Percentiles rank a stretch among this genome's conserved stretches.
phyloP scores from a whole-genome alignment of 1,140 invertebrate genomes.

The Phortica variegata region DNA sequence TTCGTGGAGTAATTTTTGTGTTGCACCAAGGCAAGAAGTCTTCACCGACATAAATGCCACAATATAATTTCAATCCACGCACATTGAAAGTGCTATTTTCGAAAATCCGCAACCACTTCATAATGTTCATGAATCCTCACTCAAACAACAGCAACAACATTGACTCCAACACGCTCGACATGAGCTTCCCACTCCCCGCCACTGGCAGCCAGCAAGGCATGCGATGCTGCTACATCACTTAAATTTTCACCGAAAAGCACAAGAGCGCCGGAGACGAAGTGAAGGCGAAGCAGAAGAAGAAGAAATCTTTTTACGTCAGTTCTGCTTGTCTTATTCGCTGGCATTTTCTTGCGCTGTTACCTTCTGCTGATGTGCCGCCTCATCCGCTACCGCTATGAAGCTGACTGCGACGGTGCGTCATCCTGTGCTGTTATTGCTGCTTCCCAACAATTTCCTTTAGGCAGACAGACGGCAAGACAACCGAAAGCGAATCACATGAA shows the following conservation, averaged over 20 bases:
- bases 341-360: conserved; percentile 55
- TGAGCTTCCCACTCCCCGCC: not conserved
- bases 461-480: conserved; percentile 25
- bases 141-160: not conserved
- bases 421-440: conserved; percentile 8
- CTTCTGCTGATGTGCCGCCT: conserved; percentile 19
- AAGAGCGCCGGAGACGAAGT: conserved; percentile 7
- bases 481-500: conserved; percentile 32
- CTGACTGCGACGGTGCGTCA: conserved; percentile 5
- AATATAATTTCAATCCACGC: too few species aligned
- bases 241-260: not conserved
- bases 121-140: conserved; percentile 12
- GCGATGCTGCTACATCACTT: too few species aligned
- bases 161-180: not conserved
- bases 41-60: too few species aligned
- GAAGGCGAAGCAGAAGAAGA: conserved; percentile 22
- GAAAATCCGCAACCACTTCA: conserved; percentile 29
- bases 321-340: conserved; percentile 54
- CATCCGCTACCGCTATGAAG: not conserved
- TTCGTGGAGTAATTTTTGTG: too few species aligned
- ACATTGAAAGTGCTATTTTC: too few species aligned
- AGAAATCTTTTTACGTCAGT: conserved; percentile 52
- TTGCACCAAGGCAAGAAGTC: too few species aligned
- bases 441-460: conserved; percentile 35
- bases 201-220: not conserved